A percentile compares a stretch with the other conserved stretches of the same genome.
Evolutionary conservation across 2,113 vertebrate species (phyloP).

Genomic region (Sorex araneus): DNA sequence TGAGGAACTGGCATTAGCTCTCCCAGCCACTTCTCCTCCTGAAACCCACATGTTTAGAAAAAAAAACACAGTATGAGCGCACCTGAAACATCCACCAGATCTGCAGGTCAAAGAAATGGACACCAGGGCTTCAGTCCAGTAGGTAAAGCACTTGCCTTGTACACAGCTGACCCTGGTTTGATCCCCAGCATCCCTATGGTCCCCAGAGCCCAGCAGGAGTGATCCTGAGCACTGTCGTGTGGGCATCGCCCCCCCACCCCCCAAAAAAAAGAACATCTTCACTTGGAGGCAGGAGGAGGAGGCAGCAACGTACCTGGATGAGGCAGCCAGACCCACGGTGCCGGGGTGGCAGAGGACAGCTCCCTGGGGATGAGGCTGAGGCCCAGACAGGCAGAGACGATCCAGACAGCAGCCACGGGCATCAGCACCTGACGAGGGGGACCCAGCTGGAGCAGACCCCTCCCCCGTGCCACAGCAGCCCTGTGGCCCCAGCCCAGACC

Average conservation of each 20-base stretch:
- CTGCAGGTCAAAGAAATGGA: conserved; percentile 12
- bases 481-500: background rate
- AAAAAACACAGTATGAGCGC: background rate
- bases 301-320: conserved; percentile 87
- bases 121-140: background rate
- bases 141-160: background rate
- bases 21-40: background rate
- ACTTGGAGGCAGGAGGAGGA: background rate
- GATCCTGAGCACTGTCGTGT: no score
- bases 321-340: conserved; percentile 90
- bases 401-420: conserved; percentile 88
- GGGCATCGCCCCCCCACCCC: no score
- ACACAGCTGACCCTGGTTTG: no score
- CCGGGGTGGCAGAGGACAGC: conserved; percentile 46
- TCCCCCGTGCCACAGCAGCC: background rate
- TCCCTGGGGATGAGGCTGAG: conserved; percentile 72
- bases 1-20: background rate
- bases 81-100: conserved; percentile 24
- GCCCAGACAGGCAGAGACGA: conserved; percentile 85
- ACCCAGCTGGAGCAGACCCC: background rate
- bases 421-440: conserved; percentile 88
- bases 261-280: background rate
- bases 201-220: background rate
- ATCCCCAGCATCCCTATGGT: no score
- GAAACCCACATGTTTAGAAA: background rate